A percentile compares a stretch with the other conserved stretches of the same genome.
These are phyloP conservation scores for Melanchra persicariae DNA, from an alignment of 2,888 invertebrate genomes.

Conservation along the genomic window DNA sequence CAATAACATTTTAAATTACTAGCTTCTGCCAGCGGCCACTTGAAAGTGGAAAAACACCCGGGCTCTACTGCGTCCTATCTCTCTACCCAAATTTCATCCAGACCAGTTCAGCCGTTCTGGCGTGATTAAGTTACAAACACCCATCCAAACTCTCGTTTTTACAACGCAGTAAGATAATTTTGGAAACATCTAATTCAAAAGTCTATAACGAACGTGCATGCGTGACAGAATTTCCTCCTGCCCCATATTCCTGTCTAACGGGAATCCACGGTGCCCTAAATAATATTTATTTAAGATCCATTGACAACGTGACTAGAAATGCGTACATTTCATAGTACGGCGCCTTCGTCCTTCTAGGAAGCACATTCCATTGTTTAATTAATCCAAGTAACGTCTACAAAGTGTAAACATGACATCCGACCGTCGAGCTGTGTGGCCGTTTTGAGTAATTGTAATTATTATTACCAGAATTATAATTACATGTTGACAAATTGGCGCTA, in stretches of 20 bases:
- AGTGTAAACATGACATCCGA: slow-evolving; percentile 55
- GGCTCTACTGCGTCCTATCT: too few species aligned
- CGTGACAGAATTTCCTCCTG: slow-evolving; percentile 27
- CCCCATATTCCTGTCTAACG: slow-evolving; percentile 35
- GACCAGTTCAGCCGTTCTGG: too few species aligned
- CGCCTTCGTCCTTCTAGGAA: slow-evolving; percentile 58
- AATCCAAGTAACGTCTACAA: slow-evolving; percentile 58
- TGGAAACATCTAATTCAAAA: background rate
- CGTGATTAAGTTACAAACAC: too few species aligned
- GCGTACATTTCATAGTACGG: slow-evolving; percentile 46
- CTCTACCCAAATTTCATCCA: too few species aligned
- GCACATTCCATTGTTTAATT: slow-evolving; percentile 66
- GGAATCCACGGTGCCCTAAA: slow-evolving; percentile 36
- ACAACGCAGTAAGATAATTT: too few species aligned
- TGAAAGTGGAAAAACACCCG: too few species aligned
- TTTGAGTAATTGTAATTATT: slow-evolving; percentile 49
- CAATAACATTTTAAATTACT: too few species aligned
- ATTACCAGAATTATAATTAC: slow-evolving; percentile 64
- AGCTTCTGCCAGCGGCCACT: too few species aligned
- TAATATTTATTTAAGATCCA: slow-evolving; percentile 46
- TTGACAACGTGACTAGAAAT: slow-evolving; percentile 51
- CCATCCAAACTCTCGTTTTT: too few species aligned
- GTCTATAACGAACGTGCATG: background rate
- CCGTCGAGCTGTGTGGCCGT: slow-evolving; percentile 60
- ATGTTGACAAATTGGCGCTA: slow-evolving; percentile 64